phyloP scores from a whole-genome alignment of 2,888 invertebrate species.

The Pristionchus arcanus region DNA sequence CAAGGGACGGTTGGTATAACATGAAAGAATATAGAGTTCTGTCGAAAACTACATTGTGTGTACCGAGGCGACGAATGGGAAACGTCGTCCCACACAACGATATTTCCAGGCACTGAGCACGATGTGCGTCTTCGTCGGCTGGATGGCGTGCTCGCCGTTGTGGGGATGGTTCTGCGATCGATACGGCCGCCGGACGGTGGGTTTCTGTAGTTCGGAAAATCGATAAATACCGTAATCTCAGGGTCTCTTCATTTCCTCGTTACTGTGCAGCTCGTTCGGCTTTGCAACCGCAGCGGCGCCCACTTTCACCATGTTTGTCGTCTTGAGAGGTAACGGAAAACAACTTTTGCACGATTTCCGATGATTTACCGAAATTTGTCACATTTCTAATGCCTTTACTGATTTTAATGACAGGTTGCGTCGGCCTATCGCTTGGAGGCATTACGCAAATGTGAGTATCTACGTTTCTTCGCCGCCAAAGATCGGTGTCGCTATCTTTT shows the following conservation, averaged over 20 bases:
- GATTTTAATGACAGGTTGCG: constrained; percentile 79
- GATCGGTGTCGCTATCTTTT: neutral
- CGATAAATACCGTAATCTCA: constrained; percentile 79
- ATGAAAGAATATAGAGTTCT: neutral
- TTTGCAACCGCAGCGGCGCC: constrained; percentile 92
- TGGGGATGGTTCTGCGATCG: constrained; percentile 94
- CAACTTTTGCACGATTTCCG: no score
- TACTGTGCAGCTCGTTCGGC: constrained; percentile 93
- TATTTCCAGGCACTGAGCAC: constrained; percentile 91
- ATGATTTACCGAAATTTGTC: no score
- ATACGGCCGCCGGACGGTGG: constrained; percentile 65
- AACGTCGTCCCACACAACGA: neutral
- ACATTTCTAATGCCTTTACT: neutral
- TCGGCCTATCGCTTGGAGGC: constrained; percentile 96
- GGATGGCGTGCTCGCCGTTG: constrained; percentile 96
- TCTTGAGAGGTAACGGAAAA: constrained; percentile 86
- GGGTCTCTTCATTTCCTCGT: constrained; percentile 92
- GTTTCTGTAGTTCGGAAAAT: neutral
- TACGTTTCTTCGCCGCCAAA: neutral
- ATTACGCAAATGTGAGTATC: constrained; percentile 90
- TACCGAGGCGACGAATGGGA: neutral
- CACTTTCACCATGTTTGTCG: constrained; percentile 91
- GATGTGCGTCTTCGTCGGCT: constrained; percentile 93
- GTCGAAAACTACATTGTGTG: neutral
- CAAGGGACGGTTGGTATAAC: neutral